Percentiles rank a stretch among this genome's conserved stretches.
Conservation (phyloP, 2,797 vertebrate genomes). For the Anas flavirostris region DNA sequence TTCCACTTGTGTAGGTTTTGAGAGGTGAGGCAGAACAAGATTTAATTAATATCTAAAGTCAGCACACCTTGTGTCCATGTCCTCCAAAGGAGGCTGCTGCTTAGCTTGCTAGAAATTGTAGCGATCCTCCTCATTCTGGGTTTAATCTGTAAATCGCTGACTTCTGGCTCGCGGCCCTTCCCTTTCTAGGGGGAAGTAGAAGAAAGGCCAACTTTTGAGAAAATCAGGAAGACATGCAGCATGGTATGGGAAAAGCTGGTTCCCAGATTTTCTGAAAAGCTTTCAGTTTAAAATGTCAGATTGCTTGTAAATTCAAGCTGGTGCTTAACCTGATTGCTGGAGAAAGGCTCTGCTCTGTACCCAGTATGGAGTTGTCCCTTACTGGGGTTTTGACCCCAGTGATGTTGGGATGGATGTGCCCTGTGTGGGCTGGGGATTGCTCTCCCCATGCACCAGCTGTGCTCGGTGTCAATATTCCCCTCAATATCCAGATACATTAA, state of each 20-base stretch:
- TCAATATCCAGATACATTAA: background rate
- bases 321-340: background rate
- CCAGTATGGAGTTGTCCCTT: fast-evolving
- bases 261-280: background rate
- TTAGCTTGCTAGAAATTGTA: fast-evolving
- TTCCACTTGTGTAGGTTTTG: background rate
- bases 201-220: background rate
- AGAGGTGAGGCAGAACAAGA: background rate
- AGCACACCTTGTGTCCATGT: background rate
- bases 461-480: too few relatives aligned
- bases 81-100: background rate
- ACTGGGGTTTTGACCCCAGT: background rate
- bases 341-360: background rate
- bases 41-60: background rate
- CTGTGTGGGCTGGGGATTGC: fast-evolving
- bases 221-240: fast-evolving
- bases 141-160: background rate
- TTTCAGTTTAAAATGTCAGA: background rate
- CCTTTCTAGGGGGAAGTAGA: background rate
- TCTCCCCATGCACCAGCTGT: background rate
- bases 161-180: background rate
- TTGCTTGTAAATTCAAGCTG: background rate
- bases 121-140: background rate
- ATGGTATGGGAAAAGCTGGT: background rate
- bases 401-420: background rate